A percentile compares a stretch with the other conserved stretches of the same genome.
phyloP scores from a whole-genome alignment of 1,140 invertebrate genomes.

The Papilio polytes region DNA sequence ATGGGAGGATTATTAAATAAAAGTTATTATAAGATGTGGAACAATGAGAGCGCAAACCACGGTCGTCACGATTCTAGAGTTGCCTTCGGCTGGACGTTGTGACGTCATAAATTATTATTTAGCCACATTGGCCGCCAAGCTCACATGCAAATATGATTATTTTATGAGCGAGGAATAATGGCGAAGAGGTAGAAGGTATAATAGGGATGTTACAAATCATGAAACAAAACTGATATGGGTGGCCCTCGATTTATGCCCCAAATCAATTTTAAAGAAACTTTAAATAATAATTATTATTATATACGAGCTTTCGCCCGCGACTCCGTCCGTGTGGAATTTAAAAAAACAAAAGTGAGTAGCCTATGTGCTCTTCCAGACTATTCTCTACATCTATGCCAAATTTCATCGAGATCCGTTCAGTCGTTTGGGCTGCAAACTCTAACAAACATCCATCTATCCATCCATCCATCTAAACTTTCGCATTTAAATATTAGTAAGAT shows the following conservation, averaged over 20 bases:
- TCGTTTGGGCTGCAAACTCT: no score
- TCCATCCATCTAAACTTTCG: no score
- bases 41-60: constrained; percentile 30
- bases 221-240: background rate
- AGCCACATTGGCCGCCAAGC: constrained; percentile 49
- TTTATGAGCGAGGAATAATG: constrained; percentile 46
- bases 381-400: no score
- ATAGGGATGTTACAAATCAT: constrained; percentile 26
- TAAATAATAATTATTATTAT: no score
- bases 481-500: no score
- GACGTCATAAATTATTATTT: constrained; percentile 57
- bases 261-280: background rate
- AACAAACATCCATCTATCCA: no score
- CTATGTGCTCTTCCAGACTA: no score
- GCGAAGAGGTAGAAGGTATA: constrained; percentile 20
- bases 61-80: constrained; percentile 47
- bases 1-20: background rate
- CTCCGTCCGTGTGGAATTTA: no score
- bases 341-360: no score
- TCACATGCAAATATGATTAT: constrained; percentile 53
- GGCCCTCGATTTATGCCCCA: no score
- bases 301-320: no score
- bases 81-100: constrained; percentile 49
- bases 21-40: constrained; percentile 26
- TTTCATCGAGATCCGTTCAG: no score